Evolutionary conservation across 1,140 invertebrate species (phyloP).

Genomic region (Apis laboriosa): DNA sequence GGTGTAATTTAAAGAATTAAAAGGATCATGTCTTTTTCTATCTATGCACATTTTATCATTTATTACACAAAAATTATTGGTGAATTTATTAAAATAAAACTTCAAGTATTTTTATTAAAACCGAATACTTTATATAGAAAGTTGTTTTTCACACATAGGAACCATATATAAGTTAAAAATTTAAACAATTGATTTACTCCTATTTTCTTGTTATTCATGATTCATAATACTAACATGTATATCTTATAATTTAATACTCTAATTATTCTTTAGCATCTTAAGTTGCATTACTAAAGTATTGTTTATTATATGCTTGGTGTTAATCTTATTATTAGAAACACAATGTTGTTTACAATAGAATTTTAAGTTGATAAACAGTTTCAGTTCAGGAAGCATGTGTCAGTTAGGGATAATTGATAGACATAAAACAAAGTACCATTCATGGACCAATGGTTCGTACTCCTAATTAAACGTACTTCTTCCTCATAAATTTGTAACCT

Average conservation of each 20-base stretch:
- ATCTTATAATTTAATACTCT: constrained; percentile 74
- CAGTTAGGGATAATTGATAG: constrained; percentile 42
- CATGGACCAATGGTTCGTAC: constrained; percentile 60
- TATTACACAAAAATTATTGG: background rate
- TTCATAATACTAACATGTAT: constrained; percentile 70
- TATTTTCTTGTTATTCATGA: constrained; percentile 63
- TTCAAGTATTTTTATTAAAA: constrained; percentile 38
- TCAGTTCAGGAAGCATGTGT: constrained; percentile 46
- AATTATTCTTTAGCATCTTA: constrained; percentile 61
- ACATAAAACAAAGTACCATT: constrained; percentile 40
- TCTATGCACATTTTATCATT: constrained; percentile 45
- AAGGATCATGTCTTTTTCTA: constrained; percentile 37
- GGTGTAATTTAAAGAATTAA: constrained; percentile 25
- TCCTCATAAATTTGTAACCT: constrained; percentile 60
- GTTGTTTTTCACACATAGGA: background rate
- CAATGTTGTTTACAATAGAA: constrained; percentile 48
- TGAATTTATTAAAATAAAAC: background rate
- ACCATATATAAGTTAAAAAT: constrained; percentile 10
- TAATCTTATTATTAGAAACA: constrained; percentile 48
- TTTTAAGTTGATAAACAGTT: constrained; percentile 40
- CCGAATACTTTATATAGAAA: constrained; percentile 16
- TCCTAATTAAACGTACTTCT: constrained; percentile 62
- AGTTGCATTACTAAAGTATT: constrained; percentile 61
- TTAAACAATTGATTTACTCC: constrained; percentile 43
- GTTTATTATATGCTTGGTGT: constrained; percentile 57